Percentiles rank a stretch among this genome's conserved stretches.
These are phyloP conservation scores for Subacronicta megacephala DNA, from an alignment of 2,888 invertebrate species.

Conservation along the genomic window DNA sequence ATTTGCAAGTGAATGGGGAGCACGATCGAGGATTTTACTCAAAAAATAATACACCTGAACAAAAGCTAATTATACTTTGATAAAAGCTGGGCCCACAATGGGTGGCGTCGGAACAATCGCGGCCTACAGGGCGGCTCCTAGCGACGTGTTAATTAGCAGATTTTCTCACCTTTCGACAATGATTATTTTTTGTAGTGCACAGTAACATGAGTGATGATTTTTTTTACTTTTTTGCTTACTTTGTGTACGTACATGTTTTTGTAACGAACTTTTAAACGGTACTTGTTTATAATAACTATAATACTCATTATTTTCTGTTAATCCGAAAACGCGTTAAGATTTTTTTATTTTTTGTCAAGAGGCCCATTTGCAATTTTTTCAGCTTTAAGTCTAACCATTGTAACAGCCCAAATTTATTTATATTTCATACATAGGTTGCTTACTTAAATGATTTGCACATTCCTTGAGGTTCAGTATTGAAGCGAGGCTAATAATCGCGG, in stretches of 20 bases:
- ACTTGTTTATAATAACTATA: slow-evolving; percentile 14
- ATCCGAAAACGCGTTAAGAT: neutral
- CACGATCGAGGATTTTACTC: slow-evolving; percentile 64
- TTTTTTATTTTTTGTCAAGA: neutral
- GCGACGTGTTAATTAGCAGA: slow-evolving; percentile 83
- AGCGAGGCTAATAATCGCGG: slow-evolving; percentile 14
- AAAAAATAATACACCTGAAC: slow-evolving; percentile 82
- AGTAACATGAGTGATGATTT: slow-evolving; percentile 57
- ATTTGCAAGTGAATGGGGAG: slow-evolving; percentile 79
- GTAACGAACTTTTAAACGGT: slow-evolving; percentile 39
- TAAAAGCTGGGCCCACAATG: slow-evolving; percentile 74
- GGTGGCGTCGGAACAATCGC: slow-evolving; percentile 68
- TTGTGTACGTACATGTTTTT: slow-evolving; percentile 32
- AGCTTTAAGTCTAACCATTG: neutral
- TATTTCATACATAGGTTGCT: neutral
- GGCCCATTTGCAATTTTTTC: neutral
- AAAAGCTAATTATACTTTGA: slow-evolving; percentile 85
- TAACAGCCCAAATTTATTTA: neutral
- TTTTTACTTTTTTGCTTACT: slow-evolving; percentile 62
- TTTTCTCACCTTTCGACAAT: slow-evolving; percentile 86
- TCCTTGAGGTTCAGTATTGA: neutral
- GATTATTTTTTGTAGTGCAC: slow-evolving; percentile 70
- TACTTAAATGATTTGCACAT: neutral
- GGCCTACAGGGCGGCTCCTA: slow-evolving; percentile 70
- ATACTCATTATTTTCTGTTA: neutral